Conservation (phyloP, 2,113 vertebrate genomes). For the Eptesicus fuscus region DNA sequence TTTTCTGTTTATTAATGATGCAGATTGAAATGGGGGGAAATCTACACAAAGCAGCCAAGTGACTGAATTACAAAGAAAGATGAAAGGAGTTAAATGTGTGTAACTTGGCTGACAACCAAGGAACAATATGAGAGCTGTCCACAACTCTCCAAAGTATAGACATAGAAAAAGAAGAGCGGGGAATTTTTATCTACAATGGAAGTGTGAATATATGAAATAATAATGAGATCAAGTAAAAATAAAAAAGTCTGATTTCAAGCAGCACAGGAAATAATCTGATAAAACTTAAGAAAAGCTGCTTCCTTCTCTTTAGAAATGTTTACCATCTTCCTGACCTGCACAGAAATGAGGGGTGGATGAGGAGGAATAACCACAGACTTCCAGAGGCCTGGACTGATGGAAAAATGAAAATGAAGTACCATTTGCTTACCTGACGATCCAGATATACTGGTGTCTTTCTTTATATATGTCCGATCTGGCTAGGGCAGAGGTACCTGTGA, state of each 20-base stretch:
- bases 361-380: not conserved
- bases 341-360: not conserved
- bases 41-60: slow-evolving; percentile 40
- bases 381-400: not conserved
- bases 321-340: slow-evolving; percentile 32
- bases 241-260: slow-evolving; percentile 47
- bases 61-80: slow-evolving; percentile 67
- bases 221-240: slow-evolving; percentile 57
- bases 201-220: slow-evolving; percentile 60
- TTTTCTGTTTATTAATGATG: slow-evolving; percentile 39
- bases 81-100: slow-evolving; percentile 63
- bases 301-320: slow-evolving; percentile 50
- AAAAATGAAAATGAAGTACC: slow-evolving; percentile 3
- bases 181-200: slow-evolving; percentile 52
- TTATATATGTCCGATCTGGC: not conserved
- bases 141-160: slow-evolving; percentile 63
- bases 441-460: not conserved
- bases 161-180: slow-evolving; percentile 37
- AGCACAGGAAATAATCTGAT: slow-evolving; percentile 9
- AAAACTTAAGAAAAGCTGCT: slow-evolving; percentile 30
- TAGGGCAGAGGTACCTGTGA: slow-evolving; percentile 25
- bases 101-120: slow-evolving; percentile 67
- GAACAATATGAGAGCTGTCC: slow-evolving; percentile 67
- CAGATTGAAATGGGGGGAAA: slow-evolving; percentile 38
- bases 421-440: slow-evolving; percentile 41